phyloP scores from a whole-genome alignment of 92 coral and sea anemone genomes.

The Epizoanthus illoricatus region DNA sequence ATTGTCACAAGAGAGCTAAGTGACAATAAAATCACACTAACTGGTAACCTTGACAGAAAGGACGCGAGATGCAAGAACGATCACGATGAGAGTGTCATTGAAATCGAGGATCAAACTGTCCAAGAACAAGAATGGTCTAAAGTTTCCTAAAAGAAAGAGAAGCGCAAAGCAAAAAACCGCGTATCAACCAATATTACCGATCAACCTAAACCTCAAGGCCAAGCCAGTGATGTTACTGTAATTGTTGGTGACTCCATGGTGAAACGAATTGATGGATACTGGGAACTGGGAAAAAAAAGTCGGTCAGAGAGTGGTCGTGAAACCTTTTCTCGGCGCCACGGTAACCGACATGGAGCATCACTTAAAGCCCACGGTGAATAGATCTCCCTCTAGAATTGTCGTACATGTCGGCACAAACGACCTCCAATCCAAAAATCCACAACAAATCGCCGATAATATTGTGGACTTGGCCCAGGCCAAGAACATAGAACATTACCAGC shows the following conservation, averaged over 20 bases:
- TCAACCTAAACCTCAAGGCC: too few relatives aligned
- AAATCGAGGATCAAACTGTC: too few relatives aligned
- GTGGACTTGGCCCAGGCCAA: slow-evolving; percentile 47
- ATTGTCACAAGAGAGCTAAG: slow-evolving; percentile 31
- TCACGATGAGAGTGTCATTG: too few relatives aligned
- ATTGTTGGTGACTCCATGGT: too few relatives aligned
- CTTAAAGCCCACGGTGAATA: neutral
- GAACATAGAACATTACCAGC: too few relatives aligned
- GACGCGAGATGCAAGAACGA: too few relatives aligned
- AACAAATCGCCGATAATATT: slow-evolving; percentile 50
- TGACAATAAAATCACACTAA: slow-evolving; percentile 20
- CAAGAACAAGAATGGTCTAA: too few relatives aligned
- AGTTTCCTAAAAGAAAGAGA: too few relatives aligned
- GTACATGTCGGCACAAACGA: slow-evolving; percentile 36
- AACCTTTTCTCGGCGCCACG: neutral
- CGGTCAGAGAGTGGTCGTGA: slow-evolving; percentile 13
- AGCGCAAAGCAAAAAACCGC: too few relatives aligned
- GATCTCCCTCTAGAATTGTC: too few relatives aligned
- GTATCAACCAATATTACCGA: too few relatives aligned
- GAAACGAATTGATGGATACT: too few relatives aligned
- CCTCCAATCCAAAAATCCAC: slow-evolving; percentile 42
- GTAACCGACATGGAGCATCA: slow-evolving; percentile 19
- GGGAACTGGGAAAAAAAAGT: slow-evolving; percentile 9
- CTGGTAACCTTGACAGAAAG: slow-evolving; percentile 1
- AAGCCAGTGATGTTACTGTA: neutral